A percentile compares a stretch with the other conserved stretches of the same genome.
These are phyloP conservation scores for Thymelicus acteon DNA, from an alignment of 2,888 invertebrate species.

Conservation along the genomic window DNA sequence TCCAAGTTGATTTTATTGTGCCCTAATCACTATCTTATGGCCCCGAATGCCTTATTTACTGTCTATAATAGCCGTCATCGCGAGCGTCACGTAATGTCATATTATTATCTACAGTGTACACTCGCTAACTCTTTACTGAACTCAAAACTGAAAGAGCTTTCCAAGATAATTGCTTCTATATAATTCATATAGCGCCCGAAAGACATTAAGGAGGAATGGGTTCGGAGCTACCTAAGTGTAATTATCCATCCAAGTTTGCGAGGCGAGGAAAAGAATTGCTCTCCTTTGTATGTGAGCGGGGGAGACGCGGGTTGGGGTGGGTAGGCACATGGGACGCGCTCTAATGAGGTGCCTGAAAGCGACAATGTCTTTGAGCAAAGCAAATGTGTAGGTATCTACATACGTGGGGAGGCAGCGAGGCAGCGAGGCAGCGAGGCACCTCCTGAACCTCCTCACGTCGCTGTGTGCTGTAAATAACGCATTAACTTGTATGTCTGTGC, in stretches of 20 bases:
- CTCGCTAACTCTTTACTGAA: slow-evolving; percentile 11
- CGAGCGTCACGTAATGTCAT: slow-evolving; percentile 21
- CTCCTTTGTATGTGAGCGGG: slow-evolving; percentile 62
- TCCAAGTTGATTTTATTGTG: slow-evolving; percentile 72
- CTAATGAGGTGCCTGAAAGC: slow-evolving; percentile 85
- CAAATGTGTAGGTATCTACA: slow-evolving; percentile 81
- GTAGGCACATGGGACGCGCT: slow-evolving; percentile 84
- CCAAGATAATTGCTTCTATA: slow-evolving; percentile 34
- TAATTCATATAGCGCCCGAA: slow-evolving; percentile 44
- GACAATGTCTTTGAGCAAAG: slow-evolving; percentile 84
- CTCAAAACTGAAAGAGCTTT: slow-evolving; percentile 22
- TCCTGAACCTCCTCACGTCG: slow-evolving; percentile 37
- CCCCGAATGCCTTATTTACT: slow-evolving; percentile 53
- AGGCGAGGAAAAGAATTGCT: slow-evolving; percentile 80
- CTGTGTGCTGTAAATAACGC: slow-evolving; percentile 36
- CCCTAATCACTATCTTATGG: slow-evolving; percentile 47
- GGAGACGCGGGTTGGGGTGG: slow-evolving; percentile 52
- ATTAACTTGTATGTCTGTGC: slow-evolving; percentile 31
- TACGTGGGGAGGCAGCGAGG: slow-evolving; percentile 74
- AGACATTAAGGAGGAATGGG: slow-evolving; percentile 62
- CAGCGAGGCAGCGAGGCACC: slow-evolving; percentile 69
- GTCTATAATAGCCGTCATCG: slow-evolving; percentile 3
- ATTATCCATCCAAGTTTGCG: slow-evolving; percentile 82
- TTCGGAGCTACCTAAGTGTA: slow-evolving; percentile 75
- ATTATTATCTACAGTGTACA: not conserved